These are phyloP conservation scores for Halichoerus grypus DNA, from an alignment of 2,113 vertebrate genomes.

Conservation along the genomic window DNA sequence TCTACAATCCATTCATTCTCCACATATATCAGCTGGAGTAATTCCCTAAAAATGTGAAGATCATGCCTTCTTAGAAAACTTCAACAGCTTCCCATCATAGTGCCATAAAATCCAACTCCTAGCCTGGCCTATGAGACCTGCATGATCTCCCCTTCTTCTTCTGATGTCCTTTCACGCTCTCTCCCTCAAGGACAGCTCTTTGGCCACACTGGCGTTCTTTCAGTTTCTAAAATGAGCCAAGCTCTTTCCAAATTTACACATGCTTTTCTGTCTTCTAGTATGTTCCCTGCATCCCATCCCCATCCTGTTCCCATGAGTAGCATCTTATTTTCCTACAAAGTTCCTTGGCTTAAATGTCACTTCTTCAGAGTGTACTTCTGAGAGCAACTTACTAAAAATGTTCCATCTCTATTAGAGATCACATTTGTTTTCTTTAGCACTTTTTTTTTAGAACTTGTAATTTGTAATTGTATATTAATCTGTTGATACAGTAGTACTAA, in stretches of 20 bases:
- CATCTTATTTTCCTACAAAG: slow-evolving; percentile 44
- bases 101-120: not conserved
- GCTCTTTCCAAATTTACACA: slow-evolving; percentile 60
- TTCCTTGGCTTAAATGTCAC: slow-evolving; percentile 34
- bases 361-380: not conserved
- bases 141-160: not conserved
- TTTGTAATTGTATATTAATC: not conserved
- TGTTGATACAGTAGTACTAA: not conserved
- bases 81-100: not conserved
- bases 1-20: not conserved
- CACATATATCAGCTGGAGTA: not conserved
- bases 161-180: not conserved
- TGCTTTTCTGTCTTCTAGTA: slow-evolving; percentile 35
- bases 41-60: not conserved
- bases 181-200: not conserved
- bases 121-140: not conserved
- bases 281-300: slow-evolving; percentile 3
- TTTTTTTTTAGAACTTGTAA: not conserved
- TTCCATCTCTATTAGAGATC: not conserved
- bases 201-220: not conserved
- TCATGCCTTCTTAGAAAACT: not conserved
- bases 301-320: slow-evolving; percentile 12
- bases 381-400: not conserved
- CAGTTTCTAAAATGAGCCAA: slow-evolving; percentile 4
- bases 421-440: not conserved